Evolutionary conservation across 1,140 invertebrate species (phyloP).

Genomic region (Dendroctonus ponderosae): DNA sequence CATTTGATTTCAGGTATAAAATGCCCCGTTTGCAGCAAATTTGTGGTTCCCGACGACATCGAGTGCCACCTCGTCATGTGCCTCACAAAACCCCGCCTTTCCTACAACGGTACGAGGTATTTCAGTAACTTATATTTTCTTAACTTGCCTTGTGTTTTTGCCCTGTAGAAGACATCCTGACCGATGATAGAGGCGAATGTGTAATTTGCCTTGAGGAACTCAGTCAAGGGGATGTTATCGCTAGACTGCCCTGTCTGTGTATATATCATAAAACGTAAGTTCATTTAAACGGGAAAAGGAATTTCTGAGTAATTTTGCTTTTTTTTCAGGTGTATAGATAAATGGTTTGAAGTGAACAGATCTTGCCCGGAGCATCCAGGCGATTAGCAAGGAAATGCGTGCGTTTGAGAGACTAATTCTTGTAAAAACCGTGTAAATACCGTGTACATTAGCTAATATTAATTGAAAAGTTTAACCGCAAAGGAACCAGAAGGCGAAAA

Average conservation of each 20-base stretch:
- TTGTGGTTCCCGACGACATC: constrained; percentile 94
- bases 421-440: constrained; percentile 25
- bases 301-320: background rate
- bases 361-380: constrained; percentile 95
- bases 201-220: constrained; percentile 98
- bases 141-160: constrained; percentile 1
- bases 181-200: constrained; percentile 95
- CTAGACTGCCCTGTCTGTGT: constrained; percentile 96
- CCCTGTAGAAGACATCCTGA: constrained; percentile 90
- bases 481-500: too few species aligned
- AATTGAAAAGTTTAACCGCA: too few species aligned
- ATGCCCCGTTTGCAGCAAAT: constrained; percentile 98
- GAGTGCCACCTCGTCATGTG: constrained; percentile 99
- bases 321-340: constrained; percentile 85
- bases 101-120: constrained; percentile 86
- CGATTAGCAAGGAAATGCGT: constrained; percentile 63
- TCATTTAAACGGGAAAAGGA: background rate
- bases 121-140: background rate
- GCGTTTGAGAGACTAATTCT: constrained; percentile 2
- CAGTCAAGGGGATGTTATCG: constrained; percentile 91
- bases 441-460: constrained; percentile 23
- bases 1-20: constrained; percentile 78
- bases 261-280: constrained; percentile 97
- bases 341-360: constrained; percentile 97
- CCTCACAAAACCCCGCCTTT: constrained; percentile 96